These are phyloP conservation scores for Ceratina australensis DNA, from an alignment of 1,140 invertebrate species.

Conservation along the genomic window DNA sequence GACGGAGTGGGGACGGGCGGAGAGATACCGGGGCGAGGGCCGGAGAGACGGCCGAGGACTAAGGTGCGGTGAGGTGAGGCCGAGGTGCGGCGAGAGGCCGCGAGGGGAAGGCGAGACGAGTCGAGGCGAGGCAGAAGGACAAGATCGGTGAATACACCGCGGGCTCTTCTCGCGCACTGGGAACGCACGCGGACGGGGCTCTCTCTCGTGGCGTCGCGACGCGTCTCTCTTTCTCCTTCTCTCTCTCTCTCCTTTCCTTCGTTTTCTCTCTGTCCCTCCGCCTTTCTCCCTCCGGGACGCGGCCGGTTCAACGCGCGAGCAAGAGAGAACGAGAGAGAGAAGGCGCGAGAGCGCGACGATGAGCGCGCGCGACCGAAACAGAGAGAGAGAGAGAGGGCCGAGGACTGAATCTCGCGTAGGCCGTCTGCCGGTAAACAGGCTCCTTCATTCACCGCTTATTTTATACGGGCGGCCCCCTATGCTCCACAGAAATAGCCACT, in stretches of 20 bases:
- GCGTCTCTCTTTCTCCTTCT: neutral
- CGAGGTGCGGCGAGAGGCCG: neutral
- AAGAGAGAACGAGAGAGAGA: slow-evolving; percentile 33
- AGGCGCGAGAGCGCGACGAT: neutral
- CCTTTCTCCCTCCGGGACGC: slow-evolving; percentile 18
- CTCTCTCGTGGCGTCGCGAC: slow-evolving; percentile 52
- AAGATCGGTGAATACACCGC: slow-evolving; percentile 64
- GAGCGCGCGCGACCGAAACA: neutral
- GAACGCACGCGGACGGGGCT: slow-evolving; percentile 39
- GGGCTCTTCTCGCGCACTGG: slow-evolving; percentile 68
- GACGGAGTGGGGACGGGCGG: neutral
- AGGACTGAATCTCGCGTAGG: slow-evolving; percentile 73
- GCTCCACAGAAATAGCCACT: slow-evolving; percentile 74
- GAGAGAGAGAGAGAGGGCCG: slow-evolving; percentile 51
- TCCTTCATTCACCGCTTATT: slow-evolving; percentile 78
- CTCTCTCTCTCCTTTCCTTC: slow-evolving; percentile 10
- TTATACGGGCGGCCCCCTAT: slow-evolving; percentile 71
- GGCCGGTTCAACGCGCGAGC: slow-evolving; percentile 38
- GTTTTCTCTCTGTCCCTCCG: slow-evolving; percentile 10
- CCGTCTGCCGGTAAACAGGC: slow-evolving; percentile 75
- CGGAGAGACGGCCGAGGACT: neutral
- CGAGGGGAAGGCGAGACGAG: slow-evolving; percentile 10
- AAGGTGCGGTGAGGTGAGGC: neutral
- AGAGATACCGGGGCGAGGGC: neutral
- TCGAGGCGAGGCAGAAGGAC: slow-evolving; percentile 38